Evolutionary conservation across 2,888 invertebrate species (phyloP).

Genomic region (Napeogenes sylphis): DNA sequence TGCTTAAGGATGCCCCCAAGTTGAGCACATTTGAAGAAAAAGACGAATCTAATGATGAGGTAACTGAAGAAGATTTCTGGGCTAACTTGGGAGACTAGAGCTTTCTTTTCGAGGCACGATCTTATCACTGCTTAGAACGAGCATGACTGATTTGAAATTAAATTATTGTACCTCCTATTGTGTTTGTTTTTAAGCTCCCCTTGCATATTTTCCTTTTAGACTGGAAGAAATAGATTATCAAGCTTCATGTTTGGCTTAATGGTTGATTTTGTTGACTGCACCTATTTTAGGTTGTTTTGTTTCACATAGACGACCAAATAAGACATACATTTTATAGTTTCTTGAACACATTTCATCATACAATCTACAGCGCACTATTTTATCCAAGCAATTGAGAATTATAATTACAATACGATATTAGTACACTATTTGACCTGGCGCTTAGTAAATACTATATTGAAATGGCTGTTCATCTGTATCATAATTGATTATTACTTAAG

Average conservation of each 20-base stretch:
- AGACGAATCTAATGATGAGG: conserved; percentile 56
- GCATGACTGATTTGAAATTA: conserved; percentile 67
- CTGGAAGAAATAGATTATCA: conserved; percentile 40
- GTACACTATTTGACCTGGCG: no score
- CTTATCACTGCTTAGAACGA: conserved; percentile 52
- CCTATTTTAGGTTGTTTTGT: neutral
- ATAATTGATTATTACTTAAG: neutral
- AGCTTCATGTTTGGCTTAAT: conserved; percentile 60
- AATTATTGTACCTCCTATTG: conserved; percentile 63
- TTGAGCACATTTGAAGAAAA: conserved; percentile 69
- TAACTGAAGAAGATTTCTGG: conserved; percentile 69
- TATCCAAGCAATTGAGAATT: no score
- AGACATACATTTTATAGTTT: neutral
- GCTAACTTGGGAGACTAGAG: conserved; percentile 65
- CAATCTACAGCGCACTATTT: no score
- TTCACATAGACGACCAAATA: neutral
- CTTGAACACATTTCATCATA: no score
- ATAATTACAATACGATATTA: no score
- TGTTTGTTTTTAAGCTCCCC: conserved; percentile 55
- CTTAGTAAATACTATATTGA: no score
- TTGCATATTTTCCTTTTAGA: conserved; percentile 48
- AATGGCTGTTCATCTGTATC: conserved; percentile 1
- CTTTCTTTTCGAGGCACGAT: conserved; percentile 54
- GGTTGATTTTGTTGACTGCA: neutral
- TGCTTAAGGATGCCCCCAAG: conserved; percentile 48